Base-by-base conservation (phyloP, 2,888 invertebrate species). In the Keiferia lycopersicella region DNA sequence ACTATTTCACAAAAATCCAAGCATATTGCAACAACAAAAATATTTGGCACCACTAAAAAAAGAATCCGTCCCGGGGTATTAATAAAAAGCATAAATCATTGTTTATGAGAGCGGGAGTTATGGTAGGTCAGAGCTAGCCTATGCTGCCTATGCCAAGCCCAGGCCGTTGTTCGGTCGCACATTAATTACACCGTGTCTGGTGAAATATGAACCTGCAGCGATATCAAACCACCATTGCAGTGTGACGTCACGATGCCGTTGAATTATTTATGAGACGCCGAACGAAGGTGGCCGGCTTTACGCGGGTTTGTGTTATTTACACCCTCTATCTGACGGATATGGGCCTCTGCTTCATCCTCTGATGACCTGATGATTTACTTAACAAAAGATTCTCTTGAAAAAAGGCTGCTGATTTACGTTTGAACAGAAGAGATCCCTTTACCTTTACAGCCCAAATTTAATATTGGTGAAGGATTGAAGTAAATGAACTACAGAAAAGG, bases 131-230 rank as follows among this genome's bases (percentile, higher is more conserved):
- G 74, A 65, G 66, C 68, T 70, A 38, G 45, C 45, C 45, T 45
- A 45, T 41, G 41, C 41, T 41, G 71, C 71, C 73, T 75, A 75
- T 76, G 77, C 79, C 77, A 78, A 75, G 73, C 72, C 71, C 76
- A 78, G 66, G 71, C 69, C 75, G 79, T 77, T 76, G 81, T 79
- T 78, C 81, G 70, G 71, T 69, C 69, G 78, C 72, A 79, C 83
- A 83, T 84, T 85, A 84, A 83, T 84, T 84, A 84, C 80, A 75
- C 74, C 75, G 72, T 80, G 80, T 77, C 79, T 76, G 76, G 81
- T 87, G 85, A 87, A 86, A 87, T 87, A 87, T 86, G 87, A 81
- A 84, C 84, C 85, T 81, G 84, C 81, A 80, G 73, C 77, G 80
- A 83, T 81, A 84, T 80, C 77, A 68, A 67, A 65, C 75, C 72